phyloP scores from a whole-genome alignment of 2,113 vertebrate species.

The Shinisaurus crocodilurus region DNA sequence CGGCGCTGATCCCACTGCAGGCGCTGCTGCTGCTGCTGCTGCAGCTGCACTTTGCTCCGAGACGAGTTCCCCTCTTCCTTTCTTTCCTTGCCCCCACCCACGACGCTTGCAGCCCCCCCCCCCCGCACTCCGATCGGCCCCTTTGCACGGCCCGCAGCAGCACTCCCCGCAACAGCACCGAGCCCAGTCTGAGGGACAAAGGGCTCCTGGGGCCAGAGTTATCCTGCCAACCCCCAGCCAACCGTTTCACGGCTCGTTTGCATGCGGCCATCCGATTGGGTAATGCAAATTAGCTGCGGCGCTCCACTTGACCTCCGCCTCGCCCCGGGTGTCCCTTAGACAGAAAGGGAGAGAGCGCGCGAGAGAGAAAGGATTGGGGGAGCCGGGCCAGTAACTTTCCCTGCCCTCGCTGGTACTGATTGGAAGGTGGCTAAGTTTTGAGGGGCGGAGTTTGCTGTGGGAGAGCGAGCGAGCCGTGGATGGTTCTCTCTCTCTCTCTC shows the following conservation, averaged over 20 bases:
- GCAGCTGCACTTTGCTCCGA: background rate
- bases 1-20: background rate
- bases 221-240: slow-evolving; percentile 59
- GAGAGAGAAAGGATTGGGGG: background rate
- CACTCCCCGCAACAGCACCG: background rate
- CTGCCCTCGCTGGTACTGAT: background rate
- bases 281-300: slow-evolving; percentile 59
- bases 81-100: too few species aligned
- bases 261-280: slow-evolving; percentile 62
- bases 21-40: background rate
- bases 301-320: background rate
- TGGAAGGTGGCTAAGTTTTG: background rate
- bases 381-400: background rate
- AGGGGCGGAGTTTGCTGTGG: background rate
- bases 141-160: background rate
- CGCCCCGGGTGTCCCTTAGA: background rate
- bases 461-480: background rate
- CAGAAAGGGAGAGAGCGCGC: background rate
- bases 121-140: fast-evolving
- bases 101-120: background rate
- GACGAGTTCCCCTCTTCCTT: background rate
- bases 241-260: slow-evolving; percentile 55
- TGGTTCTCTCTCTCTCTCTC: background rate
- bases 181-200: slow-evolving; percentile 70
- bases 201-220: slow-evolving; percentile 42